Evolutionary conservation across 2,113 vertebrate species (phyloP).

Genomic region (Naja naja): DNA sequence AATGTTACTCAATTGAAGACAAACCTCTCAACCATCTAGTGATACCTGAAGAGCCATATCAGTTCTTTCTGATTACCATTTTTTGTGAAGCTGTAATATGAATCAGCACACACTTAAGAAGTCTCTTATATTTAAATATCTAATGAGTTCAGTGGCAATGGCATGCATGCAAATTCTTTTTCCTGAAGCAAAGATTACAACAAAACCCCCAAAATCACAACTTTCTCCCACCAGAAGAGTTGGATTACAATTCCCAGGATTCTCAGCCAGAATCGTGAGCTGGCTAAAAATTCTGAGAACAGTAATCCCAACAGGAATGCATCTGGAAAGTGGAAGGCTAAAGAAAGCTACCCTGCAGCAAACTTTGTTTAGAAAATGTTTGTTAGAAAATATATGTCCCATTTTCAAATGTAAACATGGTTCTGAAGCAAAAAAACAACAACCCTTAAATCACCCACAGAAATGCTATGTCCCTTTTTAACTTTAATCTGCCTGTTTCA

Average conservation of each 20-base stretch:
- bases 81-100: neutral
- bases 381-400: neutral
- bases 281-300: neutral
- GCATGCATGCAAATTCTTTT: neutral
- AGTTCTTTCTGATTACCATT: neutral
- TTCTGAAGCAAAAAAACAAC: neutral
- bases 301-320: neutral
- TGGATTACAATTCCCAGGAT: neutral
- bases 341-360: neutral
- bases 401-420: neutral
- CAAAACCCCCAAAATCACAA: neutral
- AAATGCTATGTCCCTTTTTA: neutral
- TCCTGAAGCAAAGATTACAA: neutral
- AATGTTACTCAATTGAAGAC: neutral
- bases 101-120: neutral
- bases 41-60: neutral
- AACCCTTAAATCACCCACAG: neutral
- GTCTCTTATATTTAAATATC: neutral
- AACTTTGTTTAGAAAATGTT: neutral
- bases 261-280: neutral
- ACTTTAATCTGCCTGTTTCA: neutral
- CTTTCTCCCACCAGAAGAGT: neutral
- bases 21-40: neutral
- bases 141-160: neutral
- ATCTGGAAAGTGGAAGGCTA: neutral